Evolutionary conservation across 30 jellyfish, hydroid and myxozoan species (phyloP).

Genomic region (Rhopilema esculentum): DNA sequence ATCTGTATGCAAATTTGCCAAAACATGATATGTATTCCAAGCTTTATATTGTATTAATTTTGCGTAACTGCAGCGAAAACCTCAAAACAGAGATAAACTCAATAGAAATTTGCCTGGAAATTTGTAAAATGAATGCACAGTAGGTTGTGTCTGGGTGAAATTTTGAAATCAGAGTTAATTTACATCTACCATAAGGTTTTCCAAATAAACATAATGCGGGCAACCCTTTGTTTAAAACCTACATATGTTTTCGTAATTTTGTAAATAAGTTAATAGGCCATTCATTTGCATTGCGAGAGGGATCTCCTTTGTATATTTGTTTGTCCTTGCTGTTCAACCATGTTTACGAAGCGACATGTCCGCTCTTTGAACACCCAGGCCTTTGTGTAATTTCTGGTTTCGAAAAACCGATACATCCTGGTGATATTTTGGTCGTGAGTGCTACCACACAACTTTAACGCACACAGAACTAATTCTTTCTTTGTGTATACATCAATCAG

Average conservation of each 20-base stretch:
- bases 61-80: background rate
- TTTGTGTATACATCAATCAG: background rate
- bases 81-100: background rate
- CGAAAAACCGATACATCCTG: background rate
- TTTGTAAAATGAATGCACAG: background rate
- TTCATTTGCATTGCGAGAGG: conserved; percentile 6
- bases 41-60: too few species aligned
- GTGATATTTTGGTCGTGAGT: background rate
- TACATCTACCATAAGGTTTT: conserved; percentile 2
- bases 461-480: background rate
- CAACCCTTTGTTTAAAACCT: conserved; percentile 1
- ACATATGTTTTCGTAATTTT: conserved; percentile 12
- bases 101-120: background rate
- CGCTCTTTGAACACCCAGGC: conserved; percentile 33
- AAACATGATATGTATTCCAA: too few species aligned
- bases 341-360: conserved; percentile 34
- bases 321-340: conserved; percentile 19
- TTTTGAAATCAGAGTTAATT: background rate
- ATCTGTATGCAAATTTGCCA: too few species aligned
- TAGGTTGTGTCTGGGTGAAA: background rate
- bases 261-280: conserved; percentile 9
- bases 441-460: background rate
- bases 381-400: background rate
- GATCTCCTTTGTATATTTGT: conserved; percentile 5
- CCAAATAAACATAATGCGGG: conserved; percentile 5